These are phyloP conservation scores for Netelia virgata DNA, from an alignment of 2,888 invertebrate species.

Conservation along the genomic window DNA sequence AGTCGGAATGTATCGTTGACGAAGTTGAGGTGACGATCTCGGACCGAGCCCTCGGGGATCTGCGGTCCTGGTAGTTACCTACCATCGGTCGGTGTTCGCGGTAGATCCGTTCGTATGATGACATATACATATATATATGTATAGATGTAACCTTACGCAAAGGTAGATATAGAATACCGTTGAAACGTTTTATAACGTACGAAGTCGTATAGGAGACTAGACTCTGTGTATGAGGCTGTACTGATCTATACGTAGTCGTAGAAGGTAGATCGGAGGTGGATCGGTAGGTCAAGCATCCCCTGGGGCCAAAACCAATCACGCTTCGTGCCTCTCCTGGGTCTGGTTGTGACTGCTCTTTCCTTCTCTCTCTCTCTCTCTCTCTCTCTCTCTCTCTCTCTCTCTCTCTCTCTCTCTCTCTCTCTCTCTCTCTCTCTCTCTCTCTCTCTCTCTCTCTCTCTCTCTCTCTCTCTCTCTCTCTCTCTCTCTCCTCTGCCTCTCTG, in stretches of 20 bases:
- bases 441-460: slow-evolving; percentile 6
- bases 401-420: neutral
- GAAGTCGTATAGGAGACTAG: slow-evolving; percentile 25
- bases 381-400: slow-evolving; percentile 24
- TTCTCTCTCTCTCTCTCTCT: slow-evolving; percentile 18
- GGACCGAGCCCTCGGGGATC: slow-evolving; percentile 8
- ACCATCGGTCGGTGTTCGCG: slow-evolving; percentile 3
- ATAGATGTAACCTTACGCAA: neutral
- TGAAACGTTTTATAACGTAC: slow-evolving; percentile 21
- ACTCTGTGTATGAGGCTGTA: slow-evolving; percentile 3
- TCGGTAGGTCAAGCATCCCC: slow-evolving; percentile 71
- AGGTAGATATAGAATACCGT: neutral
- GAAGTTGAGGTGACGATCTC: slow-evolving; percentile 16
- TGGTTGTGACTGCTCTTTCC: slow-evolving; percentile 69
- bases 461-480: slow-evolving; percentile 8
- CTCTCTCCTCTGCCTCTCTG: slow-evolving; percentile 11
- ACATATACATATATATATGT: slow-evolving; percentile 14
- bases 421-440: slow-evolving; percentile 21
- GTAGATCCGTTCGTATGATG: neutral
- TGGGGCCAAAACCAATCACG: slow-evolving; percentile 73
- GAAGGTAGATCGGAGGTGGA: slow-evolving; percentile 50
- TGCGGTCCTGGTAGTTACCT: slow-evolving; percentile 35
- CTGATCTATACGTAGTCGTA: slow-evolving; percentile 33
- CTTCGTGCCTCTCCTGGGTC: slow-evolving; percentile 66
- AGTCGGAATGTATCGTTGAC: slow-evolving; percentile 15